Percentiles rank a stretch among this genome's conserved stretches.
These are phyloP conservation scores for Sandelia bainsii DNA, from an alignment of 2,797 vertebrate species.

Conservation along the genomic window DNA sequence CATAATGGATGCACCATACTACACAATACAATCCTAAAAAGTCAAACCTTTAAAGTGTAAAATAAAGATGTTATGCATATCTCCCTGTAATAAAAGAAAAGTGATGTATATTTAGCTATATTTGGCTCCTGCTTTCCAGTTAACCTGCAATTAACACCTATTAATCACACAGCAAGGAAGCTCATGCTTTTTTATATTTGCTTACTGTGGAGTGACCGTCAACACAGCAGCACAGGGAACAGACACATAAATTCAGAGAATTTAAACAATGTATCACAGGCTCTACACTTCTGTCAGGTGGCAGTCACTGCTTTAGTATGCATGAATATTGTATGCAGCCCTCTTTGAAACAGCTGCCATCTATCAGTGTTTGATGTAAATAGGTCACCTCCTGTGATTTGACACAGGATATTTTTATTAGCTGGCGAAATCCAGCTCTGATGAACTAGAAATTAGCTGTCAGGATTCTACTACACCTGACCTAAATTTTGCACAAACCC, in stretches of 20 bases:
- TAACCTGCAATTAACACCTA: slow-evolving; percentile 6
- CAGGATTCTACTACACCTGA: slow-evolving; percentile 13
- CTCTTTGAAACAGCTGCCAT: slow-evolving; percentile 24
- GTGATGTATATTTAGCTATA: too few species aligned
- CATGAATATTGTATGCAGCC: neutral
- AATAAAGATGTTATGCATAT: too few species aligned
- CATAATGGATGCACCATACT: too few species aligned
- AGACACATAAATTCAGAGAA: neutral
- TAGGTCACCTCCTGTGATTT: slow-evolving; percentile 15
- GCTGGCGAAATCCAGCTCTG: slow-evolving; percentile 18
- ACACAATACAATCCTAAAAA: too few species aligned
- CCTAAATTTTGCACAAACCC: slow-evolving; percentile 14
- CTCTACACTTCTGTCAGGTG: neutral
- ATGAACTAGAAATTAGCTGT: slow-evolving; percentile 19
- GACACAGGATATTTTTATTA: slow-evolving; percentile 14
- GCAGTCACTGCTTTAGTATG: neutral
- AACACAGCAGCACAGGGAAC: slow-evolving; percentile 1
- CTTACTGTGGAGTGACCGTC: slow-evolving; percentile 9
- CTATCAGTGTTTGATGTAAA: slow-evolving; percentile 25
- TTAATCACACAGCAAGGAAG: slow-evolving; percentile 26
- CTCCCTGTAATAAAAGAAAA: too few species aligned
- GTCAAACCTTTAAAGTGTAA: too few species aligned
- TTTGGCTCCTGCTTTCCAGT: neutral
- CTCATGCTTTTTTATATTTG: neutral
- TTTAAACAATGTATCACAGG: neutral